These are phyloP conservation scores for Cottoperca gobio DNA, from an alignment of 2,797 vertebrate species.

Conservation along the genomic window DNA sequence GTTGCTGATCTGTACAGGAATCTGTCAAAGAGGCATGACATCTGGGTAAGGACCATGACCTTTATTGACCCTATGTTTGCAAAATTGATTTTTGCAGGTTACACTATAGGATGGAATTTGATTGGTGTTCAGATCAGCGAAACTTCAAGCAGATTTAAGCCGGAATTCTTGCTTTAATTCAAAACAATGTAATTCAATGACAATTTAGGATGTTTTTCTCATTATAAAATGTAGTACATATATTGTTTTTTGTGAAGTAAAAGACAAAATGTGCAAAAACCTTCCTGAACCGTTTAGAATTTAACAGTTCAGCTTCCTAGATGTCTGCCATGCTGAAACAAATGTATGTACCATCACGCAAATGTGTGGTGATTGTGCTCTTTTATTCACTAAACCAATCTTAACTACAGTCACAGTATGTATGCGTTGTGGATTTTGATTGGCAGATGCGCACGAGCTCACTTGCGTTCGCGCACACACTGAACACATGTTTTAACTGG, in stretches of 20 bases:
- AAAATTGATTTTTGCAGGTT: constrained; percentile 50
- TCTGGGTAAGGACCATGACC: constrained; percentile 46
- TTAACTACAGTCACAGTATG: neutral
- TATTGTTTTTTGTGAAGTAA: neutral
- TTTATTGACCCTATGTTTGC: constrained; percentile 62
- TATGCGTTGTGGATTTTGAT: neutral
- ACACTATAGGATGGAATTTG: constrained; percentile 29
- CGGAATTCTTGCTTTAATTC: neutral
- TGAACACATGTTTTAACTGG: neutral
- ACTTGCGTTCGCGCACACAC: neutral
- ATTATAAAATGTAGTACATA: neutral
- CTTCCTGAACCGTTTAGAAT: neutral
- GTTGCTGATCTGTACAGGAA: constrained; percentile 60
- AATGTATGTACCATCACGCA: neutral
- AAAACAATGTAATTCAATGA: neutral
- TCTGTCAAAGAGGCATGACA: constrained; percentile 45
- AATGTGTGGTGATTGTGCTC: neutral
- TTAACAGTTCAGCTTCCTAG: neutral
- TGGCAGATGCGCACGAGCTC: neutral
- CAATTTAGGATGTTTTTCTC: neutral
- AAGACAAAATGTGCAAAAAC: neutral
- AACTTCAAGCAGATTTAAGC: constrained; percentile 5
- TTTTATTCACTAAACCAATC: neutral
- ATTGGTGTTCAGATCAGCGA: constrained; percentile 38
- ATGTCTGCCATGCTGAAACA: constrained; percentile 2